These are phyloP conservation scores for Eueides isabella DNA, from an alignment of 1,140 invertebrate species.

Conservation along the genomic window DNA sequence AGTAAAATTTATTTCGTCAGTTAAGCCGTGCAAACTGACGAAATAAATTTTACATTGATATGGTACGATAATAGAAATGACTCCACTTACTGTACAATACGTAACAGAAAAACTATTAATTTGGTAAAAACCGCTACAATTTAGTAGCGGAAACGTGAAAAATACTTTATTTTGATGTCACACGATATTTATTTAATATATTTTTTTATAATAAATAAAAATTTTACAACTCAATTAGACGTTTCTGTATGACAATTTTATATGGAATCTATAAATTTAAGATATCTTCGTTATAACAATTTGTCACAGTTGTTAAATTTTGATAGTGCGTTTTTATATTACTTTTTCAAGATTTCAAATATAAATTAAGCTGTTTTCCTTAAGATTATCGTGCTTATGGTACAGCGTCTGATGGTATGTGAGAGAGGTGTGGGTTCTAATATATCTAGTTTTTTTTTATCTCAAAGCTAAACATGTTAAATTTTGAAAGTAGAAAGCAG, in stretches of 20 bases:
- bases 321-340: slow-evolving; percentile 13
- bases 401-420: too few species aligned
- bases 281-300: slow-evolving; percentile 3
- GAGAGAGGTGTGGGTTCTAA: too few species aligned
- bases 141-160: not conserved
- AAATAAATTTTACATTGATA: not conserved
- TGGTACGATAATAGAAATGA: not conserved
- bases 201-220: not conserved
- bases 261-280: not conserved
- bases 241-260: not conserved
- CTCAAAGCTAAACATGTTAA: too few species aligned
- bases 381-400: not conserved
- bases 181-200: not conserved
- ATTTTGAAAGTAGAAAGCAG: too few species aligned
- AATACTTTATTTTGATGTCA: slow-evolving; percentile 2
- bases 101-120: not conserved
- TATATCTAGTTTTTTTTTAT: too few species aligned
- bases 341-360: not conserved
- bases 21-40: not conserved
- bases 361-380: not conserved
- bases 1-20: too few species aligned
- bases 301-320: slow-evolving; percentile 23
- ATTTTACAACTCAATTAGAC: slow-evolving; percentile 24
- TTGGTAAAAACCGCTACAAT: not conserved
- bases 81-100: not conserved